Conservation (phyloP, 2,113 vertebrate genomes). For the Mormyrus lacerda region DNA sequence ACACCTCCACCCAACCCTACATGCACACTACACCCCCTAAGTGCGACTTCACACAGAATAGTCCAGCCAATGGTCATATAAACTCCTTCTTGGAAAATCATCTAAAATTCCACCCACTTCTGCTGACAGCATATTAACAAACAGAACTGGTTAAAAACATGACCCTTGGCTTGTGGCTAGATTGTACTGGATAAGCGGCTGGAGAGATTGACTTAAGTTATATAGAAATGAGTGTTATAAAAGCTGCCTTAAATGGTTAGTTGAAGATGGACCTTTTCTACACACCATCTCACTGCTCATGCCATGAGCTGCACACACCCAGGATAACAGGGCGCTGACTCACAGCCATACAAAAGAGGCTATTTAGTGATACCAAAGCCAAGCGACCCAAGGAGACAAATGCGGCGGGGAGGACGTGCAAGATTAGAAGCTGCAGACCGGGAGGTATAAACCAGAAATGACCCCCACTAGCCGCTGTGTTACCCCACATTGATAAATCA, state of each 20-base stretch:
- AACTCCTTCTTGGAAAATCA: neutral
- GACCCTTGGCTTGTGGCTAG: neutral
- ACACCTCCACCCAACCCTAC: neutral
- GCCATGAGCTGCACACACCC: neutral
- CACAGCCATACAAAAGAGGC: neutral
- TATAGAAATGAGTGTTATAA: neutral
- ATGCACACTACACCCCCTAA: neutral
- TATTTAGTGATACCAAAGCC: neutral
- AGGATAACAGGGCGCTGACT: neutral
- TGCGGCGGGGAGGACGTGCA: neutral
- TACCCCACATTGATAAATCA: neutral
- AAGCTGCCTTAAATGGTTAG: neutral
- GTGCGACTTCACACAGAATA: neutral
- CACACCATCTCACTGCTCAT: neutral
- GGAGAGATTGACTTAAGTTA: neutral
- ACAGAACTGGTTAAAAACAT: neutral
- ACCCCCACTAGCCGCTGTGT: neutral
- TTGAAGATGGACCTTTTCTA: neutral
- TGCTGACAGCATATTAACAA: neutral
- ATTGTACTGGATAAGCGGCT: neutral
- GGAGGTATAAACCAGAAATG: neutral
- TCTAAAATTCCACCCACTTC: neutral
- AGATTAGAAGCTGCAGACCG: neutral
- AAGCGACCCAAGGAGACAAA: neutral
- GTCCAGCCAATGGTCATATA: neutral